Evolutionary conservation across 2,113 vertebrate genomes (phyloP), one percentile per base, ranked within the genome.

Genomic region (Clarias gariepinus): DNA sequence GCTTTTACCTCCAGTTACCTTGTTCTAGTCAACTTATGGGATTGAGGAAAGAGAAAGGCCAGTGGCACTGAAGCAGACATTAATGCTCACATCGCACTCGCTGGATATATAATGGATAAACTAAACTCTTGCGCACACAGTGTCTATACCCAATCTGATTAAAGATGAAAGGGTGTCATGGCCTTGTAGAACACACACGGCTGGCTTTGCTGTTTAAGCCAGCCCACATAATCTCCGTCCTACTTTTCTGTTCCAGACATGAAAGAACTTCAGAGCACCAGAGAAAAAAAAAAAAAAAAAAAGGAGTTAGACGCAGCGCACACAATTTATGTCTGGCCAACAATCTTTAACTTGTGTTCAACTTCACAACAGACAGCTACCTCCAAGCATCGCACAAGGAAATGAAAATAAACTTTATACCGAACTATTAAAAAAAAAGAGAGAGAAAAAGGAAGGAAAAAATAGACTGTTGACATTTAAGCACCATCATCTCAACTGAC

Each of bases 231-330:
- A 78, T 78, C 74, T 16, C 52, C 1, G 52, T 28, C 52, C 74
- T 78, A 55, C 52, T 78, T 78, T 57, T 78, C 74, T 78, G 52
- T 28, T 78, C 74, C 74, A 78, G 74, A 55, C 74, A 78, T 57
- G 13, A 78, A 78, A 78, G 74, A 18, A 78, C 74, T 55, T n/a
- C 74, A 78, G 52, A 78, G 3, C 74, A 76, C n/a, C 16, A 58
- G 57, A 2, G 9, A 58, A 57, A 57, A 3, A 69, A 36, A 73
- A 71, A 73, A 10, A 36, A n/a, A 73, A 10, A 33, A 33, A 8
- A 71, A 30, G 13, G 15, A 16, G 1, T 0, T 7, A 36, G 1
- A 53, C 4, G 0, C 23, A n/a, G 52, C 11, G 1, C 30, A 69
- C 66, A 18, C 60, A 58, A 16, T 30, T 15, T 11, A 21, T 21